Evolutionary conservation across 1,140 invertebrate species (phyloP).

Genomic region (Temnothorax longispinosus): DNA sequence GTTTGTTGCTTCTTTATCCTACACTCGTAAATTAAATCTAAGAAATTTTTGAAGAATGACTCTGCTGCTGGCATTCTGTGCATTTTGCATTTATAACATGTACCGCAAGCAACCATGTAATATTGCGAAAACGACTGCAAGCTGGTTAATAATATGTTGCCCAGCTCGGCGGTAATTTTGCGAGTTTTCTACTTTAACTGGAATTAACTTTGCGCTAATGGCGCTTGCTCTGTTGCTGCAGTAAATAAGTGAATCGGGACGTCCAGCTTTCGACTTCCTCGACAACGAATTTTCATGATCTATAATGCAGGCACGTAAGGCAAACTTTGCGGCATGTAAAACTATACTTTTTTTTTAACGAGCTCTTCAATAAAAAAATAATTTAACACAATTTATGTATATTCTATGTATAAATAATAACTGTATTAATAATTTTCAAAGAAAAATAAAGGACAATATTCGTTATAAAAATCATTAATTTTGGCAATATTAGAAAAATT

Average conservation of each 20-base stretch:
- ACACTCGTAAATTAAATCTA: background rate
- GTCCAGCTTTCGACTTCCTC: conserved; percentile 33
- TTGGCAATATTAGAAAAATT: background rate
- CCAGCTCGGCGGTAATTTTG: conserved; percentile 32
- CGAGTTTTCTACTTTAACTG: conserved; percentile 70
- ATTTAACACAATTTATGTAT: background rate
- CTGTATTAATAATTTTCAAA: background rate
- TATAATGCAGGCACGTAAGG: background rate
- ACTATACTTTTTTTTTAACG: background rate
- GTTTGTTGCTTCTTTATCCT: background rate
- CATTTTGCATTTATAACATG: conserved; percentile 47
- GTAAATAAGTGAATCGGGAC: conserved; percentile 52
- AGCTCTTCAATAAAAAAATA: background rate
- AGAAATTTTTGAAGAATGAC: conserved; percentile 24
- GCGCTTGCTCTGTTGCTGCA: conserved; percentile 34
- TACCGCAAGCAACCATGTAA: conserved; percentile 10
- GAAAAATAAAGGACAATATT: background rate
- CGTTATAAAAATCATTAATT: background rate
- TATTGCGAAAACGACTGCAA: conserved; percentile 50
- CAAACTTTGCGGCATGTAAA: background rate
- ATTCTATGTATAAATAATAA: background rate
- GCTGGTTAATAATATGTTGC: conserved; percentile 54
- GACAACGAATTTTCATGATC: conserved; percentile 34
- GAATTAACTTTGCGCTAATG: conserved; percentile 65
- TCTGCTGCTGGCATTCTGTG: background rate